These are phyloP conservation scores for Procambarus clarkii DNA, from an alignment of 1,140 invertebrate genomes.

Conservation along the genomic window DNA sequence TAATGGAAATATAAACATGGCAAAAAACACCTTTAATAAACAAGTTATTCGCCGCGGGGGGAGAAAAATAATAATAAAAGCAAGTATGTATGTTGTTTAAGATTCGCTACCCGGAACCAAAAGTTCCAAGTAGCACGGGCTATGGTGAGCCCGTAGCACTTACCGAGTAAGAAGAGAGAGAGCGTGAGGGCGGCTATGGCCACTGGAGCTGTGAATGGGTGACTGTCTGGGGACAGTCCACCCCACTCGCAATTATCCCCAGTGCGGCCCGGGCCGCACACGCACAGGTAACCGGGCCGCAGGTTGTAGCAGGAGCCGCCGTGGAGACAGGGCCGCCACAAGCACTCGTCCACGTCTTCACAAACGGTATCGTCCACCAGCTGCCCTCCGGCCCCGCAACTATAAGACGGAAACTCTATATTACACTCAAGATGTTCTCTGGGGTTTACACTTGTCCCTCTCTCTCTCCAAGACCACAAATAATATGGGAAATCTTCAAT, in stretches of 20 bases:
- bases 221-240: not conserved
- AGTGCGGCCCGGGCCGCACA: constrained; percentile 31
- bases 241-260: constrained; percentile 31
- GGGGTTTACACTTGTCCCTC: no score
- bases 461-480: no score
- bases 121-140: no score
- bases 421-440: no score
- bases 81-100: no score
- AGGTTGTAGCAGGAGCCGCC: constrained; percentile 45
- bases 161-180: constrained; percentile 13
- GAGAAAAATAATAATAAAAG: no score
- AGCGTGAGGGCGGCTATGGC: not conserved
- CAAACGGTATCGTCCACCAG: constrained; percentile 6
- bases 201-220: not conserved
- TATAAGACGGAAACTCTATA: not conserved
- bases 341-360: constrained; percentile 41
- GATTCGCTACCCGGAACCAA: no score
- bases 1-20: no score
- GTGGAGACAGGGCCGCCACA: constrained; percentile 25
- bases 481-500: no score
- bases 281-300: constrained; percentile 24
- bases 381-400: constrained; percentile 8
- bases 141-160: not conserved
- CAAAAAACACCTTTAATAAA: no score
- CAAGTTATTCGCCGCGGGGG: no score